Base-by-base conservation (phyloP, 2,113 vertebrate genomes). In the Elaphurus davidianus region DNA sequence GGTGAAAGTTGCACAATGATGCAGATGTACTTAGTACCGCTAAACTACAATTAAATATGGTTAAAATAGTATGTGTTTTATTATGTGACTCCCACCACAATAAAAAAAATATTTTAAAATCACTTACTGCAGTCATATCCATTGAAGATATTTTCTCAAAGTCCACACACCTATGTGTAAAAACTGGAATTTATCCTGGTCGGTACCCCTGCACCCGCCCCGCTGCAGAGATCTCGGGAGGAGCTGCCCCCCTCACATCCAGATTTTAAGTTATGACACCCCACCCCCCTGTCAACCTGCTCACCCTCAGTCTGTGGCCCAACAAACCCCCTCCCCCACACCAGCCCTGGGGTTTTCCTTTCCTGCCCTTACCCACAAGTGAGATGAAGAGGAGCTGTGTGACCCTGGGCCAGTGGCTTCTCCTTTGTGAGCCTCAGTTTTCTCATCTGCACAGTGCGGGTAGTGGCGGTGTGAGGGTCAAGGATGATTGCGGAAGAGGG, bases 11-110 rank as follows among this genome's bases (percentile, higher is more conserved):
- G 23, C 71, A 43, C 71, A 43, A 62, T 2, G 0, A 76, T 2
- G 36, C 0, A 0, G 6, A 43, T 43, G 3, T 12, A 76, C 11
- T 40, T 76, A 76, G 71, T 27, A 40, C 71, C 6, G 0, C 36
- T 43, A 43, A 25, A 43, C 11, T 76, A 43, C 21, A 43, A 43
- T 40, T 76, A 76, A 71, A 76, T 43, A 14, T 25, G 71, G 36
- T 74, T 43, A 76, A 25, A 43, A 14, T 43, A 76, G 71, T 25
- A 2, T 27, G 36, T 25, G n/a, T 6, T 74, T 40, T 43, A 74
- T 74, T 74, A 43, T 74, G 23, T 76, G 36, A 43, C 71, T 43
- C 43, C 43, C 25, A 43, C 71, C 36, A 76, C 71, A 76, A 25
- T 76, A 43, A 43, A 74, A 64, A 71, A 36, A 13, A 25, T 13